Conservation (phyloP, 2,113 vertebrate species). For the Phainopepla nitens region DNA sequence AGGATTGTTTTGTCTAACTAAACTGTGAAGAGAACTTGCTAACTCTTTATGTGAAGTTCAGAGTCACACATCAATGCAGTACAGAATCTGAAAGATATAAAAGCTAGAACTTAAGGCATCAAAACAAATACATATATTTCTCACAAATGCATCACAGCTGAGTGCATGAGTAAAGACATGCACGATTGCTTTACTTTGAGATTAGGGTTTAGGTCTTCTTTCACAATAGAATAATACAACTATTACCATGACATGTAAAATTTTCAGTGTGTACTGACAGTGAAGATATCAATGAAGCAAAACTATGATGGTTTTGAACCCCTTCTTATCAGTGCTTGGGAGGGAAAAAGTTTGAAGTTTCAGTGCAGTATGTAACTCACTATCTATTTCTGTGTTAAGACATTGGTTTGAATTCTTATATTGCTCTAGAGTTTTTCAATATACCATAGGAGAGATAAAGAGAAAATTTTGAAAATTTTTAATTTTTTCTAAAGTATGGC, state of each 20-base stretch:
- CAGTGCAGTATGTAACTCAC: not conserved
- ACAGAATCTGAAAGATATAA: no score
- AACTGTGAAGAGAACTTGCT: no score
- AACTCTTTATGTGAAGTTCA: no score
- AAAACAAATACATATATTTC: not conserved
- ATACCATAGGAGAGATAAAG: not conserved
- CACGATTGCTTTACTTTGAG: not conserved
- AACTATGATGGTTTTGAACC: not conserved
- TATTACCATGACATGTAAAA: not conserved
- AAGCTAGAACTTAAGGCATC: no score
- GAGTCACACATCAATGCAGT: no score
- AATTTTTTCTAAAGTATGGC: not conserved
- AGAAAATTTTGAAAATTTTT: not conserved
- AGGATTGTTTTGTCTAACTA: no score
- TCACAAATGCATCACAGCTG: not conserved
- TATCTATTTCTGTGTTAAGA: not conserved
- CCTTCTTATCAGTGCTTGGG: not conserved
- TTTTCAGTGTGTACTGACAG: not conserved
- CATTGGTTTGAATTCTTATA: not conserved
- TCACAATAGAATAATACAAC: not conserved
- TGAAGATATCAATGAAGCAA: not conserved
- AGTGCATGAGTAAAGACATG: not conserved
- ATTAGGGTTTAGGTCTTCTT: not conserved
- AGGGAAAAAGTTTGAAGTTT: not conserved
- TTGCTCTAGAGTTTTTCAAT: not conserved